Conservation (phyloP, 2,888 invertebrate genomes). For the Apamea crenata region DNA sequence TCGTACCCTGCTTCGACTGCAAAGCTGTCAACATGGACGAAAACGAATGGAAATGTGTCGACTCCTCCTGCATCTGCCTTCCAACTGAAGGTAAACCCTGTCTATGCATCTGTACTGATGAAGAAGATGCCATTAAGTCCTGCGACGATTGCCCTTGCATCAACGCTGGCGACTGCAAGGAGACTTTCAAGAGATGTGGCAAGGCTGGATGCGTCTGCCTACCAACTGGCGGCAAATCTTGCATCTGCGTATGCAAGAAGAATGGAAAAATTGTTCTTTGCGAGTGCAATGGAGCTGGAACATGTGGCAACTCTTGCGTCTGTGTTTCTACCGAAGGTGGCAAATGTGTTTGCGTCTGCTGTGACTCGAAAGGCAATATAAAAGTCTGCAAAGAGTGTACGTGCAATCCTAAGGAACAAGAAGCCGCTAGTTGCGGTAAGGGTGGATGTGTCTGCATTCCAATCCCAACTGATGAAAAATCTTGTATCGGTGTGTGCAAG, state of each 20-base stretch:
- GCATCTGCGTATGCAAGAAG: slow-evolving; percentile 70
- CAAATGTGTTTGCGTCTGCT: slow-evolving; percentile 52
- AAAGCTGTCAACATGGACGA: slow-evolving; percentile 54
- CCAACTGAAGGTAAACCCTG: slow-evolving; percentile 59
- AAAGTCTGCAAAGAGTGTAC: slow-evolving; percentile 64
- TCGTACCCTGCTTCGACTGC: slow-evolving; percentile 61
- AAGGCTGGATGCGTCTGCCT: slow-evolving; percentile 69
- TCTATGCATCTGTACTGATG: slow-evolving; percentile 70
- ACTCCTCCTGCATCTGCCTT: slow-evolving; percentile 66
- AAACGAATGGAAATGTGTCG: slow-evolving; percentile 57
- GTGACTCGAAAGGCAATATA: slow-evolving; percentile 48
- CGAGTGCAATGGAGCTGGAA: slow-evolving; percentile 54
- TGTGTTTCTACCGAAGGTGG: slow-evolving; percentile 56
- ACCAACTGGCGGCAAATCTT: slow-evolving; percentile 64
- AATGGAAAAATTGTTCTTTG: slow-evolving; percentile 59
- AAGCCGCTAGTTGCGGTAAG: slow-evolving; percentile 58
- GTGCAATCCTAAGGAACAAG: slow-evolving; percentile 28
- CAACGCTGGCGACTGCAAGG: slow-evolving; percentile 58
- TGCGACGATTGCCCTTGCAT: slow-evolving; percentile 69
- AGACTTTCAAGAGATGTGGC: slow-evolving; percentile 58
- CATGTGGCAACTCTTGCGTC: slow-evolving; percentile 48
- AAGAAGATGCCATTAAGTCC: slow-evolving; percentile 62
- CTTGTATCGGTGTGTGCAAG: slow-evolving; percentile 56
- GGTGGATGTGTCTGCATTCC: slow-evolving; percentile 70
- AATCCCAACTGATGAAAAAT: slow-evolving; percentile 61